Evolutionary conservation across 2,113 vertebrate species (phyloP), one percentile per base, ranked within the genome.

Genomic region (Amblyornis subalaris): DNA sequence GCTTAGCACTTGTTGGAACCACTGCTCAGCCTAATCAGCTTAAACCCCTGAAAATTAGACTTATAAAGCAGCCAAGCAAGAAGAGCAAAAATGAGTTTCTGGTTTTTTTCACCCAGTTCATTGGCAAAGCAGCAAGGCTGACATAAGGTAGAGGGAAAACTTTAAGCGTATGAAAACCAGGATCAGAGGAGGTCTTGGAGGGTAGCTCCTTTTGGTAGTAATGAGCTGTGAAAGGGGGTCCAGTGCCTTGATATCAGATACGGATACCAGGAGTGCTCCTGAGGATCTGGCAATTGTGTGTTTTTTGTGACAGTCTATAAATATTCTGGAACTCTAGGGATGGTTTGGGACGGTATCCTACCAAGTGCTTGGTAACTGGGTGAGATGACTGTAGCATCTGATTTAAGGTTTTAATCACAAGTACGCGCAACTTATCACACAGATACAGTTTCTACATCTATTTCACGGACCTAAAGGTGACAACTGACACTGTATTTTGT

Each of bases 401-500:
- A 79, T 25, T 5, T 15, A 64, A 51, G 7, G 25, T 69, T 85
- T 66, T 80, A 71, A 40, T 51, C 73, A 81, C 77, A 75, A 26
- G 50, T 69, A 45, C 8, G 35, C 42, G 79, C 31, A 79, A 42
- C 47, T 92, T 62, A 85, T 61, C 82, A 93, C 26, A 73, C 18
- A 54, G 15, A 71, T 23, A 80, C 24, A 60, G 33, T 35, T 95
- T 85, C 77, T 93, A 83, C 35, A 62, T 70, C 40, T 89, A 88
- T 55, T 88, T 82, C 35, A 88, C 2, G 0, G 14, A 85, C 17
- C 58, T 80, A 73, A 85, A 36, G 31, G 73, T 51, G 75, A 77
- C 75, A 67, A 76, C 47, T 85, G 73, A 85, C 54, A 91, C 28
- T 65, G 42, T n/a, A 58, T 67, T 90, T 82, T 83, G 50, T 73